Evolutionary conservation across 2,113 vertebrate species (phyloP).

Genomic region (Galbula dea): DNA sequence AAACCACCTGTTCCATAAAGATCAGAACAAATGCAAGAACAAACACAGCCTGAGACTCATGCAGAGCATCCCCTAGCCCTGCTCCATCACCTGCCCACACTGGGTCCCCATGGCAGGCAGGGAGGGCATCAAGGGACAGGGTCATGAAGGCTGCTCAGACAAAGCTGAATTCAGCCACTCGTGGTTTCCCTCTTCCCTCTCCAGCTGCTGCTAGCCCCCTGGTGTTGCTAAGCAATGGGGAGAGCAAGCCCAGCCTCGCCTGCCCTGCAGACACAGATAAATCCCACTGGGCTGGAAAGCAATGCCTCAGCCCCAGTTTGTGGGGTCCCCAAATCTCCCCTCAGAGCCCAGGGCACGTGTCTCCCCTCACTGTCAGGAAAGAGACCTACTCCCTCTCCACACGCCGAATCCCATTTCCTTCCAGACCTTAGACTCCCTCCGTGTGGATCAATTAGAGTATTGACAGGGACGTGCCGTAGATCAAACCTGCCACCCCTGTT

Average conservation of each 20-base stretch:
- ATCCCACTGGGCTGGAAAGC: background rate
- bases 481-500: slow-evolving; percentile 39
- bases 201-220: background rate
- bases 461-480: background rate
- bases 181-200: background rate
- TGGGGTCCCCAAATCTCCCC: accelerated
- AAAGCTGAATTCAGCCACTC: accelerated
- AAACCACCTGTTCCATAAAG: accelerated
- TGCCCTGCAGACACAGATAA: background rate
- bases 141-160: background rate
- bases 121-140: background rate
- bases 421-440: background rate
- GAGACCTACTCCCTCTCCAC: accelerated
- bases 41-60: accelerated
- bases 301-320: accelerated
- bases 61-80: background rate
- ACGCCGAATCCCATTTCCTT: accelerated
- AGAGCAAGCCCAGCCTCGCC: background rate
- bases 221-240: slow-evolving; percentile 13
- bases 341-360: accelerated
- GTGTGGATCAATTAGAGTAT: background rate
- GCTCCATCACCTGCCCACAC: accelerated
- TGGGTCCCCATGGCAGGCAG: accelerated
- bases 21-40: accelerated
- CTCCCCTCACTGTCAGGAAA: accelerated